These are phyloP conservation scores for Harpalus rubripes DNA, from an alignment of 2,888 invertebrate genomes.

Conservation along the genomic window DNA sequence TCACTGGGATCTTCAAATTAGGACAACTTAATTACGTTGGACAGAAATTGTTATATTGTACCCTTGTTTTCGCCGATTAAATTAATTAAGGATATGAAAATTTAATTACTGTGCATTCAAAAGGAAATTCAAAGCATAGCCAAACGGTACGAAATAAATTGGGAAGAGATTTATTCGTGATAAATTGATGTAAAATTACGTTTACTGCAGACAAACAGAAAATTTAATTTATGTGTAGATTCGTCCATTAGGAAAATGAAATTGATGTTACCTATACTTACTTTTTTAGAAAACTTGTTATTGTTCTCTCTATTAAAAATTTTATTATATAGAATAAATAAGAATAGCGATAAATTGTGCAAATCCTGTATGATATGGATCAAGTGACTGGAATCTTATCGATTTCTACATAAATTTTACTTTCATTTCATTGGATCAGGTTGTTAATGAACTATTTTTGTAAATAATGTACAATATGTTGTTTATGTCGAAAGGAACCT, in stretches of 20 bases:
- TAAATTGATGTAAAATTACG: slow-evolving; percentile 3
- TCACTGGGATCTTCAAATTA: slow-evolving; percentile 5
- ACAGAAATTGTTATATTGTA: slow-evolving; percentile 17
- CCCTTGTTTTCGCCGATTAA: not conserved
- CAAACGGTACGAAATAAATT: not conserved
- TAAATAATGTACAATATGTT: no score
- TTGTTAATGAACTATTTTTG: no score
- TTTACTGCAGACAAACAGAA: not conserved
- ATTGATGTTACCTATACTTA: not conserved
- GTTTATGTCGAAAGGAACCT: no score
- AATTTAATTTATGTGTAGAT: not conserved
- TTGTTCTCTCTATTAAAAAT: no score
- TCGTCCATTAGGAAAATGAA: not conserved
- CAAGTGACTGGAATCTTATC: no score
- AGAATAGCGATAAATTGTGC: no score
- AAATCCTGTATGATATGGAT: no score
- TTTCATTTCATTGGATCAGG: no score
- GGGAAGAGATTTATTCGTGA: not conserved
- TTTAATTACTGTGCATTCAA: not conserved
- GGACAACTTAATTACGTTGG: slow-evolving; percentile 2
- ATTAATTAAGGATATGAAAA: slow-evolving; percentile 36
- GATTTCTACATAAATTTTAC: no score
- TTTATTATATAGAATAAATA: no score
- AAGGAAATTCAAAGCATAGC: slow-evolving; percentile 11
- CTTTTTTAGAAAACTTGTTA: no score